phyloP scores from a whole-genome alignment of 1,140 invertebrate species.

The Drosophila bocqueti region DNA sequence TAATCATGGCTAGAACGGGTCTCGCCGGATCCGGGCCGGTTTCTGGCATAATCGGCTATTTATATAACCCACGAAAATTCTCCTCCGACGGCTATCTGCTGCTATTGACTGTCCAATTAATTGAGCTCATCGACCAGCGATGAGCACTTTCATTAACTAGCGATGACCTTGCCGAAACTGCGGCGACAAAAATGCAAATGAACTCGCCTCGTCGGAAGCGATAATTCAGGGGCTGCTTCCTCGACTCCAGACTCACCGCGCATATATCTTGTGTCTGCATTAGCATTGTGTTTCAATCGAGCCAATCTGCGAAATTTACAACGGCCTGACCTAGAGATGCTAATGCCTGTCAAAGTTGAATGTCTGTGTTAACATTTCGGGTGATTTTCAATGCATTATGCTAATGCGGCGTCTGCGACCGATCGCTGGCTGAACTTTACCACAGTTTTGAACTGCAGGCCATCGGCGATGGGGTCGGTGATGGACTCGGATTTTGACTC shows the following conservation, averaged over 20 bases:
- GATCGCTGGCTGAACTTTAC: constrained; percentile 68
- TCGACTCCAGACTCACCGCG: constrained; percentile 20
- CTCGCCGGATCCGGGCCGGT: constrained; percentile 54
- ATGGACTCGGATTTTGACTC: background rate
- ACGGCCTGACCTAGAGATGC: constrained; percentile 70
- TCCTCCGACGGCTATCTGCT: constrained; percentile 9
- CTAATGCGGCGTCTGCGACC: constrained; percentile 20
- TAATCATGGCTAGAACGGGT: constrained; percentile 69
- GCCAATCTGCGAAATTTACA: constrained; percentile 37
- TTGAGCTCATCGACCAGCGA: constrained; percentile 56
- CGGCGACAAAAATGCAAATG: constrained; percentile 65
- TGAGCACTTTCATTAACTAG: constrained; percentile 70
- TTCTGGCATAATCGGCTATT: constrained; percentile 76
- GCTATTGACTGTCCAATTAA: constrained; percentile 55
- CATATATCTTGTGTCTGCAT: constrained; percentile 32
- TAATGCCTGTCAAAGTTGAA: constrained; percentile 77
- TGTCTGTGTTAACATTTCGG: constrained; percentile 66
- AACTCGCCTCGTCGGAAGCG: constrained; percentile 39
- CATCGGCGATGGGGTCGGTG: constrained; percentile 26
- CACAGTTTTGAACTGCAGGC: constrained; percentile 45
- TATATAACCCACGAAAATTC: constrained; percentile 67
- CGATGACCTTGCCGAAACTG: constrained; percentile 65
- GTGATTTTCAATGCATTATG: constrained; percentile 58
- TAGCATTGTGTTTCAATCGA: constrained; percentile 60
- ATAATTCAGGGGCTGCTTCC: constrained; percentile 51